phyloP scores from a whole-genome alignment of 2,888 invertebrate species.

The Agrochola lychnidis region DNA sequence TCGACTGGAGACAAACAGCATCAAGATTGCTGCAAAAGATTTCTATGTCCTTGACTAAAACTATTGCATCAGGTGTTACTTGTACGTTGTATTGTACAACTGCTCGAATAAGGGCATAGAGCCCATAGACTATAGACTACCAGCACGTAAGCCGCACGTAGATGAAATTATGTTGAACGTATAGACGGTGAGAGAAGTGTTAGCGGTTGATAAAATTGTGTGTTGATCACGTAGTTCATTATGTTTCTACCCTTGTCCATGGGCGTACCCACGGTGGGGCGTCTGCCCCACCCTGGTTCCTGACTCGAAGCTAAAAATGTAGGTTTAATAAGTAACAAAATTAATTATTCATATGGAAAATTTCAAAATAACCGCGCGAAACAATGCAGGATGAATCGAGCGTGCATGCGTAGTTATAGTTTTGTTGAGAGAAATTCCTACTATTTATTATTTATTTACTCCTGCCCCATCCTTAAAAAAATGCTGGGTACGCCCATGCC shows the following conservation, averaged over 20 bases:
- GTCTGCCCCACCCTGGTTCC: too few species aligned
- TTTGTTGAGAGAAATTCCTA: too few species aligned
- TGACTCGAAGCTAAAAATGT: too few species aligned
- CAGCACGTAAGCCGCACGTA: slow-evolving; percentile 52
- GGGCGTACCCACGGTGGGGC: too few species aligned
- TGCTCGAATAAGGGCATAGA: slow-evolving; percentile 55
- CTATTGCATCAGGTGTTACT: slow-evolving; percentile 59
- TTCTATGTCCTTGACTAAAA: slow-evolving; percentile 70
- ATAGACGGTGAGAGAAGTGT: slow-evolving; percentile 47
- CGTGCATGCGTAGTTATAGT: too few species aligned
- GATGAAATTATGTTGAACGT: slow-evolving; percentile 59
- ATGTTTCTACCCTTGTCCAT: not conserved
- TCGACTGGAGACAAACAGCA: slow-evolving; percentile 30
- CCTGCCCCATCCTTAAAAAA: too few species aligned
- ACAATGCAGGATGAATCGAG: too few species aligned
- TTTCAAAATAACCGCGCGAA: too few species aligned
- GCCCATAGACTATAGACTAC: slow-evolving; percentile 53
- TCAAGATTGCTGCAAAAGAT: slow-evolving; percentile 55
- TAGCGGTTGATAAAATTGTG: not conserved
- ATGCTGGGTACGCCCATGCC: too few species aligned
- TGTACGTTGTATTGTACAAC: slow-evolving; percentile 51
- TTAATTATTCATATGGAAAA: too few species aligned
- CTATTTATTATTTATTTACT: too few species aligned
- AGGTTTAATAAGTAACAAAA: too few species aligned
- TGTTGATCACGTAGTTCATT: not conserved